Evolutionary conservation across 1,140 invertebrate species (phyloP), one percentile per base, ranked within the genome.

Genomic region (Drosophila grimshawi): DNA sequence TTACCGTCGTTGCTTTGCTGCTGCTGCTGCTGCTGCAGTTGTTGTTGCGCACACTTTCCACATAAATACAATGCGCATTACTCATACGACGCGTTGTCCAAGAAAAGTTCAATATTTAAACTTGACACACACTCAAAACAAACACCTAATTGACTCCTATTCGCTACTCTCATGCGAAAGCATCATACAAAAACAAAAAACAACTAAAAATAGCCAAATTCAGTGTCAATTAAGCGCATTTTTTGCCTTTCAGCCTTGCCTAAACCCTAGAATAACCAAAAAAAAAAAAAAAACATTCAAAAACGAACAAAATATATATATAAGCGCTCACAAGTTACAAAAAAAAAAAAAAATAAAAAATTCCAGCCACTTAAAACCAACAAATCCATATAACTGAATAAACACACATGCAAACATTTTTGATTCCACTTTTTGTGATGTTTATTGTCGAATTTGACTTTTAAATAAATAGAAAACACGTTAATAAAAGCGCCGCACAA

Each of bases 91-190:
- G 57, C 43, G 73, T 82, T 82, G 80, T 55, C 68, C 65, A 86
- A 78, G 75, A 73, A 80, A 80, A 66, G 46, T 70, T 62, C 68
- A 85, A 74, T 81, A 86, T 81, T 85, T 71, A 70, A 89, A 88
- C 68, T 76, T 80, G 64, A 78, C 80, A 65, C 52, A 64, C 60
- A 11, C 33, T 27, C 11, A 48, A 48, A 39, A 57, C 32, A 52
- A 29, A 53, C 29, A 27, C 27, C 49, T 10, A 62, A 62, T 62
- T 43, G 32, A 62, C 27, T n/a, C 8, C 7, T 32, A 29, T 30
- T 29, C 45, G 43, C 30, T 41, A 35, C 32, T 48, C 35, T 37
- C 43, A 32, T 27, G 46, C 33, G 2, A 45, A 8, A 49, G 10
- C 27, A 32, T 27, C 8, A 1, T 19, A 19, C 19, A 19, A 19